These are phyloP conservation scores for Caenorhabditis macrosperma DNA, from an alignment of 2,888 invertebrate genomes.

Conservation along the genomic window DNA sequence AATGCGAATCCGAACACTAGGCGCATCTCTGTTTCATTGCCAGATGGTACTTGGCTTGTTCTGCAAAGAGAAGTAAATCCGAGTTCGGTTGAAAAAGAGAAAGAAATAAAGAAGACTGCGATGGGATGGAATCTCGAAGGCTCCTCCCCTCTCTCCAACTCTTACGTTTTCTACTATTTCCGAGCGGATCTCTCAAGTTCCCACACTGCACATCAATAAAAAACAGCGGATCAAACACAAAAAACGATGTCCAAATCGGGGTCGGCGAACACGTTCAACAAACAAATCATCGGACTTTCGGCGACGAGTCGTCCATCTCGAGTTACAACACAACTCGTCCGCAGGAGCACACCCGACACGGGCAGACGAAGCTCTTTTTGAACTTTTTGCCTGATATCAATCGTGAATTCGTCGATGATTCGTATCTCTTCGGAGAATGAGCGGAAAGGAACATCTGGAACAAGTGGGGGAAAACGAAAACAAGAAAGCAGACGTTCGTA, in stretches of 20 bases:
- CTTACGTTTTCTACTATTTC: constrained; percentile 19
- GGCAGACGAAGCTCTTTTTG: neutral
- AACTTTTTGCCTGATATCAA: no score
- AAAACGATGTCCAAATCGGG: constrained; percentile 38
- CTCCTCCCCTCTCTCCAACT: constrained; percentile 5
- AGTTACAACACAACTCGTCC: constrained; percentile 36
- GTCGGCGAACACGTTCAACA: constrained; percentile 57
- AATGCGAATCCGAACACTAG: constrained; percentile 35
- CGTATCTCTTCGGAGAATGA: neutral
- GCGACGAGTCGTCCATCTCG: constrained; percentile 17
- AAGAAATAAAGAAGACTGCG: neutral
- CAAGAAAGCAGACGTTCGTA: neutral
- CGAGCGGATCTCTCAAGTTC: constrained; percentile 19
- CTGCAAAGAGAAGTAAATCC: neutral
- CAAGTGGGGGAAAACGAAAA: neutral
- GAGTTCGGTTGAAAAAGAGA: neutral
- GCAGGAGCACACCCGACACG: neutral
- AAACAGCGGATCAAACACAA: constrained; percentile 31
- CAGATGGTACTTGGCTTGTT: constrained; percentile 31
- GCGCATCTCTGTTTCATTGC: constrained; percentile 44
- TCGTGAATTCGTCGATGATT: no score
- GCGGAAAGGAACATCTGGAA: neutral
- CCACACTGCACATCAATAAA: constrained; percentile 14
- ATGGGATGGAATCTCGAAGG: constrained; percentile 9
- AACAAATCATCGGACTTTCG: constrained; percentile 22